These are phyloP conservation scores for Platycnemis pennipes DNA, from an alignment of 2,888 invertebrate species.

Conservation along the genomic window DNA sequence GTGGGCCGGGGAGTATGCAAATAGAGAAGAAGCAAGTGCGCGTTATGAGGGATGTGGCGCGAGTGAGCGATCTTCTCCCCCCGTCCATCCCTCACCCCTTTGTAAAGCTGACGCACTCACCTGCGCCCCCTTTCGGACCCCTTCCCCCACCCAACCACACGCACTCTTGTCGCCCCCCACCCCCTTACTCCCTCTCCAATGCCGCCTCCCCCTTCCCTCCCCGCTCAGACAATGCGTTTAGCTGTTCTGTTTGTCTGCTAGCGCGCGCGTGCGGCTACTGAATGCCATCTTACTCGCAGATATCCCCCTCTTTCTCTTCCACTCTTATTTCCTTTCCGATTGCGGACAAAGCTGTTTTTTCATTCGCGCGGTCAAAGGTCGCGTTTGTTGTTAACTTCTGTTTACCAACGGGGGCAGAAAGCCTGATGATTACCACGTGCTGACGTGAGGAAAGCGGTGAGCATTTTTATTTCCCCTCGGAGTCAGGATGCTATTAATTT, in stretches of 20 bases:
- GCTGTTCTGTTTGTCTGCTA: conserved; percentile 35
- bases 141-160: neutral
- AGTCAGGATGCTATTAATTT: no score
- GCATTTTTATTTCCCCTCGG: no score
- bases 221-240: conserved; percentile 17
- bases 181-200: neutral
- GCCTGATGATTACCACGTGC: neutral
- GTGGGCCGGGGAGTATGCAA: conserved; percentile 27
- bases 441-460: neutral
- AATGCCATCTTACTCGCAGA: conserved; percentile 39
- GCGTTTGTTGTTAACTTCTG: neutral
- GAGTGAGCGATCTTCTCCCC: conserved; percentile 9
- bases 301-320: neutral
- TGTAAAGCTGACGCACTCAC: neutral
- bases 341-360: neutral
- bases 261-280: neutral
- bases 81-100: neutral
- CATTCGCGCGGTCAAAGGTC: neutral
- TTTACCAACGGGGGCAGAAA: neutral
- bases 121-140: neutral
- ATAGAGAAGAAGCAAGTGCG: neutral
- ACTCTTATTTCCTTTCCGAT: conserved; percentile 14
- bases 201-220: neutral
- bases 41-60: neutral
- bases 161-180: neutral